Evolutionary conservation across 1,140 invertebrate genomes (phyloP).

Genomic region (Diabrotica undecimpunctata): DNA sequence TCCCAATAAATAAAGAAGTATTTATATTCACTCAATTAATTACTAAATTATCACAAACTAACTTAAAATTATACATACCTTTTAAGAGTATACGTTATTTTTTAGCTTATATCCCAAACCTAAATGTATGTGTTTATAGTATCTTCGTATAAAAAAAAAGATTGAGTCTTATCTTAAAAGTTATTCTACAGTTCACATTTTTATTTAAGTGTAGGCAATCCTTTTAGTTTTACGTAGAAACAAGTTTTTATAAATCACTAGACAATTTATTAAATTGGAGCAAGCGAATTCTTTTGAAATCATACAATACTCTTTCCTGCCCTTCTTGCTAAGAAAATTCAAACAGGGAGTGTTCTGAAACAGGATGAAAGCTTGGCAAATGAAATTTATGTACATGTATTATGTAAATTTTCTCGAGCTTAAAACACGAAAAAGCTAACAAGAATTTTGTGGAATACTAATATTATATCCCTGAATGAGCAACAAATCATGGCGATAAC

Average conservation of each 20-base stretch:
- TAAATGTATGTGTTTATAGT: no score
- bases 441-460: conserved; percentile 2
- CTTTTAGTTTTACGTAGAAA: no score
- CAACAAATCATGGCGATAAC: conserved; percentile 2
- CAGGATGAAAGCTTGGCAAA: conserved; percentile 1
- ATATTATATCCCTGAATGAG: conserved; percentile 2
- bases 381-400: conserved; percentile 3
- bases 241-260: background rate
- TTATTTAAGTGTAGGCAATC: no score
- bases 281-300: conserved; percentile 3
- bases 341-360: background rate
- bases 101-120: no score
- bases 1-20: no score
- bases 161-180: no score
- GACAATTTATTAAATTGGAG: background rate
- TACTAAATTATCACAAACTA: no score
- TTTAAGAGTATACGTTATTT: no score
- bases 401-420: conserved; percentile 1
- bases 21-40: no score
- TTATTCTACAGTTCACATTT: no score
- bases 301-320: background rate
- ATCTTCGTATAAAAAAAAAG: no score
- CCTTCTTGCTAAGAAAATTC: background rate
- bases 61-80: no score
- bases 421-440: conserved; percentile 2